phyloP scores from a whole-genome alignment of 2,888 invertebrate genomes.

The Thereva nobilitata region DNA sequence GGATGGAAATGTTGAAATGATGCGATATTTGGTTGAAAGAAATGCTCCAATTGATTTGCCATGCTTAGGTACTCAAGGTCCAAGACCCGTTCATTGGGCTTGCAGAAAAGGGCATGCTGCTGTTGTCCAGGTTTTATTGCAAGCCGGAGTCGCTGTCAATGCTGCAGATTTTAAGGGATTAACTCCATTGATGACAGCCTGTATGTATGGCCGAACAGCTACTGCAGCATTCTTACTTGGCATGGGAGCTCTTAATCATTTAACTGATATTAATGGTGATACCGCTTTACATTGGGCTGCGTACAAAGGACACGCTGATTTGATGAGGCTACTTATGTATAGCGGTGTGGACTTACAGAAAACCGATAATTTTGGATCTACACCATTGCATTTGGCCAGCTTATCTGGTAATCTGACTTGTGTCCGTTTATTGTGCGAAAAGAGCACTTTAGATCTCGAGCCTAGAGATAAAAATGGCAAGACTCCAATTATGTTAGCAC shows the following conservation, averaged over 20 bases:
- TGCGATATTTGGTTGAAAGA: conserved; percentile 82
- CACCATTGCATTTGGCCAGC: conserved; percentile 87
- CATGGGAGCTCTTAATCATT: conserved; percentile 83
- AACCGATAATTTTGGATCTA: conserved; percentile 90
- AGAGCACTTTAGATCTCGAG: conserved; percentile 86
- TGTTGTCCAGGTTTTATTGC: conserved; percentile 76
- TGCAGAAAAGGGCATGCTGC: conserved; percentile 91
- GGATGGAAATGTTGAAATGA: conserved; percentile 87
- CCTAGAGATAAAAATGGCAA: conserved; percentile 90
- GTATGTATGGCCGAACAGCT: conserved; percentile 90
- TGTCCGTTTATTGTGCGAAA: conserved; percentile 85
- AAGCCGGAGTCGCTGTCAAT: conserved; percentile 87
- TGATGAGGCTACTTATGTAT: conserved; percentile 85
- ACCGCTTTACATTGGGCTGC: conserved; percentile 94
- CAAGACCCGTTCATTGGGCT: conserved; percentile 92
- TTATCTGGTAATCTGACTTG: conserved; percentile 85
- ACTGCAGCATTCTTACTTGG: conserved; percentile 88
- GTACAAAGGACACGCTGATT: conserved; percentile 87
- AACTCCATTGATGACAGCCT: conserved; percentile 89
- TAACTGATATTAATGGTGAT: conserved; percentile 90
- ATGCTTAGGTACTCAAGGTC: conserved; percentile 86
- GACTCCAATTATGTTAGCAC: conserved; percentile 87
- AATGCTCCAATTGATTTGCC: conserved; percentile 84
- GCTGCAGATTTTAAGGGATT: conserved; percentile 84
- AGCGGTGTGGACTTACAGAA: conserved; percentile 89